Evolutionary conservation across 2,888 invertebrate genomes (phyloP).

Genomic region (Mantis religiosa): DNA sequence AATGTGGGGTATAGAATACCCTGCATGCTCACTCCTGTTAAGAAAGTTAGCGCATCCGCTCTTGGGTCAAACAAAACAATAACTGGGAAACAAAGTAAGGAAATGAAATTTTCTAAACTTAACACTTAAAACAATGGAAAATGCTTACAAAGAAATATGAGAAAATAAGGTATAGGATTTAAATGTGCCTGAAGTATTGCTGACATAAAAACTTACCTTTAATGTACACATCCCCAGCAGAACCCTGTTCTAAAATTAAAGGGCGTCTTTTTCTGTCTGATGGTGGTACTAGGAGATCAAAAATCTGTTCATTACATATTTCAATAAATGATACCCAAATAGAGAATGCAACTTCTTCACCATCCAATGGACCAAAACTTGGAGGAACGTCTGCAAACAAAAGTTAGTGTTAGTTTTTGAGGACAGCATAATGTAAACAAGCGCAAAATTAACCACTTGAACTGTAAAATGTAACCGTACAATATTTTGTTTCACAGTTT

Average conservation of each 20-base stretch:
- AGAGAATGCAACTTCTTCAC: neutral
- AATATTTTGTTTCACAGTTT: no score
- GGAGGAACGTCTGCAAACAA: neutral
- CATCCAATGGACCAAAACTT: neutral
- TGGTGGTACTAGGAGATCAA: constrained; percentile 65
- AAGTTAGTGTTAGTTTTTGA: neutral
- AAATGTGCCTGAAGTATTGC: no score
- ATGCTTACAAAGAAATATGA: no score
- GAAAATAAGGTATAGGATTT: no score
- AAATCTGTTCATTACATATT: constrained; percentile 87
- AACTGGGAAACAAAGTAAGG: no score
- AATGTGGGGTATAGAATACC: no score
- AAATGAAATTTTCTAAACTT: no score
- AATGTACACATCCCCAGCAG: constrained; percentile 51
- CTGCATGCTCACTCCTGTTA: no score
- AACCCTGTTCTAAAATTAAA: constrained; percentile 49
- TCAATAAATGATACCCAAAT: constrained; percentile 86
- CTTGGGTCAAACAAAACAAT: no score
- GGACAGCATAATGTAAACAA: neutral
- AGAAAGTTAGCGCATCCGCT: no score
- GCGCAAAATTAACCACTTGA: neutral
- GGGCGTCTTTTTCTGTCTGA: constrained; percentile 14
- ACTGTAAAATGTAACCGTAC: no score
- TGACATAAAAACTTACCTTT: constrained; percentile 41
- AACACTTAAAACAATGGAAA: no score